Base-by-base conservation (phyloP, 2,113 vertebrate species). In the Pyrgilauda ruficollis region DNA sequence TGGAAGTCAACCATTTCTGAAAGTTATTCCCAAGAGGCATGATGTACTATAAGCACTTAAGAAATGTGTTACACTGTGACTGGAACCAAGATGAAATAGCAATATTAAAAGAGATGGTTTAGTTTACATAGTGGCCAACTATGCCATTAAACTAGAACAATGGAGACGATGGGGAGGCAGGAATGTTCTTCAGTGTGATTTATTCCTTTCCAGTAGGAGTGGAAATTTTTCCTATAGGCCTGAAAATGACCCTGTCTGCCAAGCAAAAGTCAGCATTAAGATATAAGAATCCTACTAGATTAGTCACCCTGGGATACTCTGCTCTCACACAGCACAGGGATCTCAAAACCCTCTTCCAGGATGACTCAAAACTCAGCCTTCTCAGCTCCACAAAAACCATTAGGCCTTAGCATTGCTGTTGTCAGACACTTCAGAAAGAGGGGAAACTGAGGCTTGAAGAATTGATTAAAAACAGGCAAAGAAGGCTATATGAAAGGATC, bases 101-200 rank as follows among this genome's bases (percentile, higher is more conserved):
- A 97, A 95, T 94, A 96, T 97, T 97, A 97, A 61, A 94, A 92
- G 97, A 97, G 97, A 97, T 80, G 92, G 94, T 97, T 97, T 93
- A 95, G 94, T 97, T 96, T 96, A 97, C 91, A 90, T 90, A 94
- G 98, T 93, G 93, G 97, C 98, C 98, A 98, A 98, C 96, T 97
- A 97, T 94, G 96, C 98, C 97, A 98, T 98, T 98, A 98, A 97
- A 98, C 94, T 95, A 97, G 93, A 98, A 98, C 97, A 98, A 98
- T 95, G 96, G 91, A 95, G 94, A 89, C 0, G 22, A 95, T 90
- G 75, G 77, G 90, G 94, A 97, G 87, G 95, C 88, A 97, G 72
- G 94, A 97, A 97, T 95, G 94, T 95, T 96, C 95, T 96, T 96
- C 97, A 81, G 89, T 87, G 70, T 97, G 97, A 98, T 98, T 98